Conservation (phyloP, 2,888 invertebrate species). For the Sesia apiformis region DNA sequence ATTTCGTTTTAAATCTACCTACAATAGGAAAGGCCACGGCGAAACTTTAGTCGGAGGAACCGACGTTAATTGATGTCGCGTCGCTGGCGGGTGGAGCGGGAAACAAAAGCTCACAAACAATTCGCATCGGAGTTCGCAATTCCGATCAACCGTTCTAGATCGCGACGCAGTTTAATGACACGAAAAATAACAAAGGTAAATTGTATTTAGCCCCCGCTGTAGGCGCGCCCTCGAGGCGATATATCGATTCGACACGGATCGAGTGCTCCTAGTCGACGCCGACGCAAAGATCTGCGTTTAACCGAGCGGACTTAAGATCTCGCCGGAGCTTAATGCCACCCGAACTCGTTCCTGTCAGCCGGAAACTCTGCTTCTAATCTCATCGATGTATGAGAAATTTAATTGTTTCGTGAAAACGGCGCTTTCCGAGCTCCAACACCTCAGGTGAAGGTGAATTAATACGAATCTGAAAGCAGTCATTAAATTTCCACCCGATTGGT, state of each 20-base stretch:
- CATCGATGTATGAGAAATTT: conserved; percentile 61
- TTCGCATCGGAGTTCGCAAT: conserved; percentile 71
- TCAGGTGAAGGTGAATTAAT: conserved; percentile 54
- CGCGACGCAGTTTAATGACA: conserved; percentile 74
- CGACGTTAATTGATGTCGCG: conserved; percentile 73
- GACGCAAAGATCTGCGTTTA: conserved; percentile 47
- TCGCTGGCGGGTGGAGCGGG: conserved; percentile 59
- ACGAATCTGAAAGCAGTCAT: conserved; percentile 64
- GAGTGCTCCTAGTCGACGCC: conserved; percentile 37
- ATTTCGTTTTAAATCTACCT: conserved; percentile 50
- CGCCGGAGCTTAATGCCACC: conserved; percentile 38
- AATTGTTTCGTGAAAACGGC: conserved; percentile 66
- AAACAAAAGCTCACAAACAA: conserved; percentile 74
- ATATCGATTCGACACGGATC: conserved; percentile 53
- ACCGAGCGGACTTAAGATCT: conserved; percentile 54
- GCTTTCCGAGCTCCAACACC: conserved; percentile 48
- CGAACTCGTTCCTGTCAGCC: conserved; percentile 25
- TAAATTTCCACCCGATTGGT: conserved; percentile 65
- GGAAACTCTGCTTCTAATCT: conserved; percentile 44
- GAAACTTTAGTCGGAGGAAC: conserved; percentile 61
- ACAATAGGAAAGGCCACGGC: conserved; percentile 50
- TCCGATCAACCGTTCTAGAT: conserved; percentile 69
- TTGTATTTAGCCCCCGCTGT: conserved; percentile 68
- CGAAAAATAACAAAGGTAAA: conserved; percentile 76
- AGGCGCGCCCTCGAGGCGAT: conserved; percentile 50